Conservation (phyloP, 1,140 invertebrate genomes). For the Trichogramma pretiosum region DNA sequence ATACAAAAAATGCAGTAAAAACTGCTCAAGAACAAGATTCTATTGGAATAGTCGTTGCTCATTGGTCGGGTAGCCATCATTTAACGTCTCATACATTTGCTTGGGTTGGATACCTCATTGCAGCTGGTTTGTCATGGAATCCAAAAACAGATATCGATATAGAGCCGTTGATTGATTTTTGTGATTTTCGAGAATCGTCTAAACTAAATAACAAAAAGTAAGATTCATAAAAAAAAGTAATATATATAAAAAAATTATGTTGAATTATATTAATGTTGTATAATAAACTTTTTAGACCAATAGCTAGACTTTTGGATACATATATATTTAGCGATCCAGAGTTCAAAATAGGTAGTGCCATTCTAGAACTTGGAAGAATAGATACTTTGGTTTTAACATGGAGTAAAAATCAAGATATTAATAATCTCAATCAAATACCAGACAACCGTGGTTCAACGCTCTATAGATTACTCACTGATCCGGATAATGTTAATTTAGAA, state of each 20-base stretch:
- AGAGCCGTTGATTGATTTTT: constrained; percentile 28
- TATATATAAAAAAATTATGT: not conserved
- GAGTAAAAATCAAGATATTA: constrained; percentile 41
- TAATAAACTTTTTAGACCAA: constrained; percentile 7
- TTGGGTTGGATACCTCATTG: constrained; percentile 58
- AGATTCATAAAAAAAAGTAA: not conserved
- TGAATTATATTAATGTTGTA: constrained; percentile 4
- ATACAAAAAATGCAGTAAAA: constrained; percentile 53
- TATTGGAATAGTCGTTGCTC: constrained; percentile 53
- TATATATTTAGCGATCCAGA: constrained; percentile 52
- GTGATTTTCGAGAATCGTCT: constrained; percentile 28
- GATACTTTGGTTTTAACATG: constrained; percentile 52
- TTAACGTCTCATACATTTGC: constrained; percentile 56
- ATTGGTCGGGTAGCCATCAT: constrained; percentile 59
- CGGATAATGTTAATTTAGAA: constrained; percentile 54
- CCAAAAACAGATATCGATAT: constrained; percentile 45
- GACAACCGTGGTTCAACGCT: constrained; percentile 55
- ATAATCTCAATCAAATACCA: constrained; percentile 50
- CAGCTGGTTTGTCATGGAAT: constrained; percentile 59
- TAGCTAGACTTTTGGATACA: constrained; percentile 51
- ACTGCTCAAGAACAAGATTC: constrained; percentile 48
- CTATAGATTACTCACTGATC: constrained; percentile 53
- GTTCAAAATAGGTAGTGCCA: constrained; percentile 48
- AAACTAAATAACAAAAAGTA: constrained; percentile 24
- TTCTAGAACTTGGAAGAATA: constrained; percentile 55